Evolutionary conservation across 64 coral and sea anemone species (phyloP).

Genomic region (Stichodactyla helianthus): DNA sequence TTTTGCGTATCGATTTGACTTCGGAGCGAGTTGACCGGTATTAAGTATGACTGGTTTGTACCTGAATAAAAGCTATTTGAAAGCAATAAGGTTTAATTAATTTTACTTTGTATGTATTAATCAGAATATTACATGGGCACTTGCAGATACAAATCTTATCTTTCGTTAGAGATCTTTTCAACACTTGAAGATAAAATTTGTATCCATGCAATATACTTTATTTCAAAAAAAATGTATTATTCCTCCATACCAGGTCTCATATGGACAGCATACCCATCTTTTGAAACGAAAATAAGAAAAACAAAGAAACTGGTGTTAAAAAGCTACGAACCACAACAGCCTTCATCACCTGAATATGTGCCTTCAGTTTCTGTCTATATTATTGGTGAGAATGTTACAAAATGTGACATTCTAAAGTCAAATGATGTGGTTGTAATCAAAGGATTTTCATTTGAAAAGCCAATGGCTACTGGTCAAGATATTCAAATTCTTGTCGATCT

Average conservation of each 20-base stretch:
- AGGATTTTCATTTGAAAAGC: slow-evolving; percentile 28
- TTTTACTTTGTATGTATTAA: too few species aligned
- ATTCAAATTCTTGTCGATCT: slow-evolving; percentile 25
- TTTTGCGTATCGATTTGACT: too few species aligned
- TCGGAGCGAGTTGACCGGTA: too few species aligned
- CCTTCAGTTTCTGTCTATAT: slow-evolving; percentile 10
- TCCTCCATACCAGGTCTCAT: slow-evolving; percentile 27
- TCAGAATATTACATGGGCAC: too few species aligned
- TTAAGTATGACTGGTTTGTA: too few species aligned
- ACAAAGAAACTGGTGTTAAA: slow-evolving; percentile 29
- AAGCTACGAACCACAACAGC: neutral
- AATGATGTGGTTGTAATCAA: slow-evolving; percentile 13
- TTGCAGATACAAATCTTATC: too few species aligned
- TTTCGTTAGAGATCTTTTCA: too few species aligned
- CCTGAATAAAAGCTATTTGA: too few species aligned
- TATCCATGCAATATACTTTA: neutral
- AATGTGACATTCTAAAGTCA: slow-evolving; percentile 5
- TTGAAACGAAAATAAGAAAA: slow-evolving; percentile 14
- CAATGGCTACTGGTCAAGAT: neutral
- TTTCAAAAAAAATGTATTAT: neutral
- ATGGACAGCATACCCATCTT: slow-evolving; percentile 11
- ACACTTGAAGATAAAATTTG: too few species aligned
- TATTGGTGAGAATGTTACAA: slow-evolving; percentile 20
- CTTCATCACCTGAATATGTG: neutral
- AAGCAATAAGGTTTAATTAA: too few species aligned